phyloP scores from a whole-genome alignment of 1,140 invertebrate genomes.

The Eulimnadia texana region DNA sequence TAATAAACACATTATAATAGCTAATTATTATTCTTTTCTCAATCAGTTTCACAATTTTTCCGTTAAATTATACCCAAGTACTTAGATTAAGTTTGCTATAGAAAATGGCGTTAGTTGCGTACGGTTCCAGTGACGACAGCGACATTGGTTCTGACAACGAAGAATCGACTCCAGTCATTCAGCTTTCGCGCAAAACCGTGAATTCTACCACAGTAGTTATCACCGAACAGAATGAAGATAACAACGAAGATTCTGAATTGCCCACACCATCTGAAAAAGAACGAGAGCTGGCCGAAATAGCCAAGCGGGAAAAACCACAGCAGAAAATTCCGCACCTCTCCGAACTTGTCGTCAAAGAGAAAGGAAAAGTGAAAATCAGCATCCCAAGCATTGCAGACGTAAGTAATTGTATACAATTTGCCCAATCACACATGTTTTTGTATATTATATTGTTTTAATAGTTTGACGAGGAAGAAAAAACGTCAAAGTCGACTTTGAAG shows the following conservation, averaged over 20 bases:
- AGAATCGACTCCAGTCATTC: neutral
- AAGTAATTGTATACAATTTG: neutral
- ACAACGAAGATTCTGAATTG: neutral
- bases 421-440: neutral
- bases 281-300: slow-evolving; percentile 5
- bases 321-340: neutral
- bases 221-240: too few relatives aligned
- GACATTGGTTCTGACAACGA: slow-evolving; percentile 7
- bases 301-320: neutral
- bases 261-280: slow-evolving; percentile 12
- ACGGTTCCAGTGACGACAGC: neutral
- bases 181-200: neutral
- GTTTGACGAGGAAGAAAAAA: slow-evolving; percentile 5
- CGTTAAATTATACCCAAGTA: too few relatives aligned
- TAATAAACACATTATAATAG: too few relatives aligned
- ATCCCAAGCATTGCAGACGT: slow-evolving; percentile 3
- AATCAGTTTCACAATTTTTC: too few relatives aligned
- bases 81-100: too few relatives aligned
- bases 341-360: neutral
- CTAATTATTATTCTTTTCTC: too few relatives aligned
- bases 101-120: neutral
- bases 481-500: neutral
- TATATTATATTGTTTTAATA: neutral
- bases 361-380: slow-evolving; percentile 3
- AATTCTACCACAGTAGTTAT: neutral